Conservation (phyloP, 2,888 invertebrate genomes). For the Hoplodrina blanda region DNA sequence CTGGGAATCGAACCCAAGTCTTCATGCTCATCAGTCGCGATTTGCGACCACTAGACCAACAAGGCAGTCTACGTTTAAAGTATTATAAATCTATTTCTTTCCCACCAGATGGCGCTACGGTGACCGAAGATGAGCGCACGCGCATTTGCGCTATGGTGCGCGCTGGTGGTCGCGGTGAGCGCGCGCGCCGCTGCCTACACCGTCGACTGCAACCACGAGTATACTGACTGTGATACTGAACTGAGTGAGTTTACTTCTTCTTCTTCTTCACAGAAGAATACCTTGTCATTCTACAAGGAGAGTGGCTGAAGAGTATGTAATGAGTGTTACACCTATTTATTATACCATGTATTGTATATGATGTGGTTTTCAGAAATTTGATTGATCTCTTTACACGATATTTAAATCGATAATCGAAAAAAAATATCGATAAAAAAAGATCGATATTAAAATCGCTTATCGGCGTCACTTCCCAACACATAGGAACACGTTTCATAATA, state of each 20-base stretch:
- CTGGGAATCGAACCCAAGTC: no score
- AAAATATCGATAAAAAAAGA: no score
- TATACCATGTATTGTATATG: no score
- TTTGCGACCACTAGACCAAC: no score
- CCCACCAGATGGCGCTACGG: conserved; percentile 70
- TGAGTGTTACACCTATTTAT: no score
- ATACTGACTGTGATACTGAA: conserved; percentile 86
- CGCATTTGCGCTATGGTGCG: conserved; percentile 81
- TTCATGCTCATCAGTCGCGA: no score
- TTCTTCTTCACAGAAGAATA: neutral
- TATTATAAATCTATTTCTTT: conserved; percentile 4
- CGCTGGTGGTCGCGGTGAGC: conserved; percentile 72
- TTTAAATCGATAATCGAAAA: no score
- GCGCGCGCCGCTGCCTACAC: conserved; percentile 80
- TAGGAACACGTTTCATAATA: neutral
- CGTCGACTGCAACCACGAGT: conserved; percentile 88
- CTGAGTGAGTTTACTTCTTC: conserved; percentile 76
- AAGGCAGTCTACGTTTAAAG: no score
- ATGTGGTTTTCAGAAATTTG: no score
- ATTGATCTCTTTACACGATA: no score
- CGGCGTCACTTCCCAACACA: neutral
- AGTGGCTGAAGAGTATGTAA: no score
- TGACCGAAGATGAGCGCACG: conserved; percentile 76
- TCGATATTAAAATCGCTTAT: neutral
- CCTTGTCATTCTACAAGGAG: neutral